Conservation (phyloP, 23 tunicate genomes). For the Halocynthia aurantium region DNA sequence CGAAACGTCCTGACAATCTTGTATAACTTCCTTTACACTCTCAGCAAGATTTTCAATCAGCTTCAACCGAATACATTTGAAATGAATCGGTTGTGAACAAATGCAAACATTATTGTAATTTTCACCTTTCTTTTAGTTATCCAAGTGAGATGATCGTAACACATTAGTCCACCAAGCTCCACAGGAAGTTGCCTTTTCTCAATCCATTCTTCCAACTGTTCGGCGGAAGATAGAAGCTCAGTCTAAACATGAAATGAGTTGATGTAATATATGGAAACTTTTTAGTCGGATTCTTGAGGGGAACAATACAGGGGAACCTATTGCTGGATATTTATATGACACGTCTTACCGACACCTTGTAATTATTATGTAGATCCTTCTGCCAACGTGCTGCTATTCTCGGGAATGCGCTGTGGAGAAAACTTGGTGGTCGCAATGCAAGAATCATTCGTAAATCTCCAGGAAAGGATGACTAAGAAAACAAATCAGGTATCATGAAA, state of each 20-base stretch:
- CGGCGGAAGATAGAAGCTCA: not conserved
- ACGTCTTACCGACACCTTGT: conserved; percentile 68
- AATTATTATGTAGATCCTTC: conserved; percentile 33
- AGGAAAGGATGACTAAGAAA: conserved; percentile 44
- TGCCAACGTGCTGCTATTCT: conserved; percentile 54
- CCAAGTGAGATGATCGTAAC: conserved; percentile 1
- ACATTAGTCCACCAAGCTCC: not conserved
- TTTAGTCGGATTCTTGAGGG: not conserved
- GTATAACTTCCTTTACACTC: not conserved
- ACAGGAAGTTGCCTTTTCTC: not conserved
- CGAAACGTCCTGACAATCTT: not conserved
- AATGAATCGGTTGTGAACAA: not conserved
- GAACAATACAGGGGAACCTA: not conserved
- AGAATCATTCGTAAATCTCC: conserved; percentile 44
- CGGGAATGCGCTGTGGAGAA: conserved; percentile 54
- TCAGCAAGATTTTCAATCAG: conserved; percentile 1
- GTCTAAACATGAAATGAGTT: not conserved
- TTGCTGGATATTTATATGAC: not conserved
- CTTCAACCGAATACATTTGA: not conserved
- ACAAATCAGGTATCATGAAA: too few species aligned
- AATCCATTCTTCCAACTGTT: not conserved
- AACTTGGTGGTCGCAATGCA: conserved; percentile 50
- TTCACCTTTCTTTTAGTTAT: not conserved
- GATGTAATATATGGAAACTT: too few species aligned
- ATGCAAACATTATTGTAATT: not conserved